phyloP scores from a whole-genome alignment of 1,140 invertebrate genomes.

The Charaxes varanes region DNA sequence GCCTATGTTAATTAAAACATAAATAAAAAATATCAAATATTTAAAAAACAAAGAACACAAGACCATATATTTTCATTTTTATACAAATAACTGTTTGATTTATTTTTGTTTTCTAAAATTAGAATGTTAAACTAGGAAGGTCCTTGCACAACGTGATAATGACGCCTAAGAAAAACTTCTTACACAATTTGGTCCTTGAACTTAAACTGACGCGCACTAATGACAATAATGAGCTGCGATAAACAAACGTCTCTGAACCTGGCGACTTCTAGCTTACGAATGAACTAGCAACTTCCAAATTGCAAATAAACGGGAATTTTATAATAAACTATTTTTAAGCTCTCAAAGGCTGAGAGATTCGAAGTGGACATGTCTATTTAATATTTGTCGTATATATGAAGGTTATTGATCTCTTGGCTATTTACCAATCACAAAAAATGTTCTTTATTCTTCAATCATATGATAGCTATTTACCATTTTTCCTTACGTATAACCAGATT shows the following conservation, averaged over 20 bases:
- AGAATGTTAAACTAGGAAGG: too few relatives aligned
- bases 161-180: slow-evolving; percentile 31
- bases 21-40: too few relatives aligned
- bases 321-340: slow-evolving; percentile 53
- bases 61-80: too few relatives aligned
- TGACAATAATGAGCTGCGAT: slow-evolving; percentile 31
- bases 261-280: slow-evolving; percentile 45
- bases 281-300: slow-evolving; percentile 43
- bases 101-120: too few relatives aligned
- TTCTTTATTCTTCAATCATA: background rate
- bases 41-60: too few relatives aligned
- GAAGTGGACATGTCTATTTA: too few relatives aligned
- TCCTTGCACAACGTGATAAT: too few relatives aligned
- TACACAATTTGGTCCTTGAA: slow-evolving; percentile 45
- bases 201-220: slow-evolving; percentile 44
- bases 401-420: slow-evolving; percentile 13
- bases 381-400: slow-evolving; percentile 17
- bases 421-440: background rate
- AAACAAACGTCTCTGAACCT: slow-evolving; percentile 35
- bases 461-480: background rate
- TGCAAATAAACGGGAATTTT: slow-evolving; percentile 43
- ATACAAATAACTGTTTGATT: too few relatives aligned
- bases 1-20: too few relatives aligned
- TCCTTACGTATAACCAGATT: too few relatives aligned
- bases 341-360: too few relatives aligned